Evolutionary conservation across 2,797 vertebrate genomes (phyloP).

Genomic region (Chaetophractus vellerosus): DNA sequence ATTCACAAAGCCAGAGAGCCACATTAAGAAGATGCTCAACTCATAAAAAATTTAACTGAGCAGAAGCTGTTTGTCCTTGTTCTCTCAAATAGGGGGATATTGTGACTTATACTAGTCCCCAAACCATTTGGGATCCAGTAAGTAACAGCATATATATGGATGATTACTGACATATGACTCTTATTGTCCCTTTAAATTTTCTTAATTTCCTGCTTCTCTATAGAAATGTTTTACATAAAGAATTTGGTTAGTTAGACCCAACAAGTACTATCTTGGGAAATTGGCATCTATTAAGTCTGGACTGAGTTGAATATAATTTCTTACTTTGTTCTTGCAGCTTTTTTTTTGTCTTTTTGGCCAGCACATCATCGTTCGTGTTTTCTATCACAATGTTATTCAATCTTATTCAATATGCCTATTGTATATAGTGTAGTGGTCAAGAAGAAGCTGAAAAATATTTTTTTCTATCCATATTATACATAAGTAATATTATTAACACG

Average conservation of each 20-base stretch:
- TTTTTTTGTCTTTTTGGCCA: neutral
- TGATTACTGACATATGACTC: neutral
- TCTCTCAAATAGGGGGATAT: neutral
- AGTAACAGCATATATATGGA: constrained; percentile 12
- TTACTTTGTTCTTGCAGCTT: neutral
- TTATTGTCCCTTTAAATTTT: neutral
- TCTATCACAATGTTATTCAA: neutral
- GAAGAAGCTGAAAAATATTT: neutral
- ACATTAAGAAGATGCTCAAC: neutral
- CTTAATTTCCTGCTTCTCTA: neutral
- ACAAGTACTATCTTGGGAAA: neutral
- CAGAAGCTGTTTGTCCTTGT: neutral
- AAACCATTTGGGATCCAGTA: neutral
- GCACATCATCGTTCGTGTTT: neutral
- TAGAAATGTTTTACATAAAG: neutral
- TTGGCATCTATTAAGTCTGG: neutral
- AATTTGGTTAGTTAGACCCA: neutral
- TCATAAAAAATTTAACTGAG: neutral
- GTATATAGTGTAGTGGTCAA: neutral
- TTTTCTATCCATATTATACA: neutral
- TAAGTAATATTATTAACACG: neutral
- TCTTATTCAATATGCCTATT: neutral
- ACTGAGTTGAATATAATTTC: neutral
- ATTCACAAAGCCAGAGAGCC: neutral
- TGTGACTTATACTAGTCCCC: neutral